Evolutionary conservation across 1,140 invertebrate species (phyloP), one percentile per base, ranked within the genome.

Genomic region (Plectrocnemia conspersa): DNA sequence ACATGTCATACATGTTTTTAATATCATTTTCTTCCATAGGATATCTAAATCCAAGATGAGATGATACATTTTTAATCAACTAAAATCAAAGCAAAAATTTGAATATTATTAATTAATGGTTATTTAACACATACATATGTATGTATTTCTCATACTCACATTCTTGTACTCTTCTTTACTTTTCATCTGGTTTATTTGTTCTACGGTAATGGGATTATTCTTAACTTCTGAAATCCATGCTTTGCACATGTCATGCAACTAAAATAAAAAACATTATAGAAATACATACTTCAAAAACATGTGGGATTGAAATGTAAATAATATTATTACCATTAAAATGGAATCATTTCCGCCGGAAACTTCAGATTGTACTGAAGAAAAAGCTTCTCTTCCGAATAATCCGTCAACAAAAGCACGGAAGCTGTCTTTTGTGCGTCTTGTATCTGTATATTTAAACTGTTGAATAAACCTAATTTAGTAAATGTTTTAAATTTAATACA

Each of bases 1-100:
- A 88, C 70, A 83, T 80, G 32, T 85, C 78, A 59, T 84, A 86
- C 68, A 87, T 84, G 55, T 70, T 67, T 21, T 69, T 41, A 0
- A 80, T 65, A 2, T 67, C 57, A 2, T 68, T 65, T n/a, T 66
- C 64, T 36, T 78, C 70, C n/a, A 79, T 62, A 27, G 72, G 71
- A 59, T 79, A 78, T 61, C 72, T 71, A 61, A 79, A 79, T 16
- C 80, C 80, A 3, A 83, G 66, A 22, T 80, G 75, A 10, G 66
- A 64, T 1, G 75, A 78, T 2, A 83, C 73, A 63, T 80, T 78
- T 52, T 66, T 66, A 13, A 77, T 70, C 72, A 76, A 78, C 74
- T 76, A 61, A 38, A 58, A 59, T 13, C 23, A 19, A 46, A 22
- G 25, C 13, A 46, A 46, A 42, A 21, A 52, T 25, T 52, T 27